Conservation (phyloP, 2,113 vertebrate genomes). For the Xiphorhynchus elegans region DNA sequence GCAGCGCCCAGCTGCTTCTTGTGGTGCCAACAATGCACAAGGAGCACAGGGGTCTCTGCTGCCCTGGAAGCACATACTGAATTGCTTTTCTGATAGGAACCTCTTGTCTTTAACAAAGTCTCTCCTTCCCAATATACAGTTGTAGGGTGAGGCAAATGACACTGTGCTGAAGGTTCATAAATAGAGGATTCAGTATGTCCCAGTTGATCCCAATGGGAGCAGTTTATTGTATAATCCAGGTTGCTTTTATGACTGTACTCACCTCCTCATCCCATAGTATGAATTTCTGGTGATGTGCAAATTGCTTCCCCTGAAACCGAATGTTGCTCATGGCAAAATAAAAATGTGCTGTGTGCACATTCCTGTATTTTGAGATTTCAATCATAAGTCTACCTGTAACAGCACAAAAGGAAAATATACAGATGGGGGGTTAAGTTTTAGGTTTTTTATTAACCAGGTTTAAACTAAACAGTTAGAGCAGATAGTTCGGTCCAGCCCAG, state of each 20-base stretch:
- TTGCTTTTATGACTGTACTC: background rate
- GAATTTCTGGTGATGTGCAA: background rate
- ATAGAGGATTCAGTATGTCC: background rate
- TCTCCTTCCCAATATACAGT: background rate
- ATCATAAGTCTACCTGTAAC: background rate
- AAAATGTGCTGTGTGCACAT: background rate
- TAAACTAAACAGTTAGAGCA: background rate
- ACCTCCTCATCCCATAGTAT: background rate
- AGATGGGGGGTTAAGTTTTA: background rate
- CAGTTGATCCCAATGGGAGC: background rate
- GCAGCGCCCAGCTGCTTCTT: background rate
- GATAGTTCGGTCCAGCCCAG: background rate
- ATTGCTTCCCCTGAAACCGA: background rate
- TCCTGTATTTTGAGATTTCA: background rate
- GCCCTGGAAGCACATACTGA: background rate
- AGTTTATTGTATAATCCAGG: background rate
- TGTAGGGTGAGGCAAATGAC: background rate
- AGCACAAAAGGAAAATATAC: background rate
- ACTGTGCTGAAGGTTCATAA: background rate
- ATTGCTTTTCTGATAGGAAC: background rate
- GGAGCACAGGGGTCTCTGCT: background rate
- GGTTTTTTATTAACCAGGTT: background rate
- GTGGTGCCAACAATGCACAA: fast-evolving
- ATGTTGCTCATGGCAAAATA: background rate
- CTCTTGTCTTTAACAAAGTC: background rate